Conservation (phyloP, 1,140 invertebrate genomes). For the Anastrepha obliqua region DNA sequence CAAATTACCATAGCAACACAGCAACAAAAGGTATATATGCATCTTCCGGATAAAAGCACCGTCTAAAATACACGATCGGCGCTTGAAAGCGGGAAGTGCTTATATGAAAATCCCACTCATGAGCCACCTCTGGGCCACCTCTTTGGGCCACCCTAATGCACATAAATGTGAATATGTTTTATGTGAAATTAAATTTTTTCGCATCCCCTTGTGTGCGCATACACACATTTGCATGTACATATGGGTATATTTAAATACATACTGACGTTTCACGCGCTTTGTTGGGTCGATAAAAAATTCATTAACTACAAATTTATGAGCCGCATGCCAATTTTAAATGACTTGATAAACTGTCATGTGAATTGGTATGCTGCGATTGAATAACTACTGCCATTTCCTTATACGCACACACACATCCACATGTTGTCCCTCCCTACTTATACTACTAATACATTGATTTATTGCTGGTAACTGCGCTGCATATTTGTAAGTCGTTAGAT, state of each 20-base stretch:
- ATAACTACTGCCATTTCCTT: background rate
- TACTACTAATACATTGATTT: background rate
- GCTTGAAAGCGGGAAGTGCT: too few species aligned
- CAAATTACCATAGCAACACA: too few species aligned
- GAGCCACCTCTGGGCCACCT: too few species aligned
- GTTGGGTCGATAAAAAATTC: background rate
- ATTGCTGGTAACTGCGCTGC: background rate
- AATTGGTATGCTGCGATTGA: background rate
- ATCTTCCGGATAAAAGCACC: too few species aligned
- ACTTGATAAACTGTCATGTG: background rate
- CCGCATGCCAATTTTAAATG: background rate
- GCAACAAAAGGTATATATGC: too few species aligned
- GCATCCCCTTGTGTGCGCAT: background rate
- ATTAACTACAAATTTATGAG: background rate
- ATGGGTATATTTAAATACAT: background rate
- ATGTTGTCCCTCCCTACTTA: too few species aligned
- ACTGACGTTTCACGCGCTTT: background rate
- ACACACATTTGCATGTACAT: background rate
- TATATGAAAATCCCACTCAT: too few species aligned
- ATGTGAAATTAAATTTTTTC: too few species aligned
- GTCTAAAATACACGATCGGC: too few species aligned
- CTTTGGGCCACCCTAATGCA: too few species aligned
- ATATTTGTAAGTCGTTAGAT: background rate
- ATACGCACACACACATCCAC: background rate
- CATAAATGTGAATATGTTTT: too few species aligned